These are phyloP conservation scores for Equus przewalskii DNA, from an alignment of 2,113 vertebrate genomes.

Conservation along the genomic window DNA sequence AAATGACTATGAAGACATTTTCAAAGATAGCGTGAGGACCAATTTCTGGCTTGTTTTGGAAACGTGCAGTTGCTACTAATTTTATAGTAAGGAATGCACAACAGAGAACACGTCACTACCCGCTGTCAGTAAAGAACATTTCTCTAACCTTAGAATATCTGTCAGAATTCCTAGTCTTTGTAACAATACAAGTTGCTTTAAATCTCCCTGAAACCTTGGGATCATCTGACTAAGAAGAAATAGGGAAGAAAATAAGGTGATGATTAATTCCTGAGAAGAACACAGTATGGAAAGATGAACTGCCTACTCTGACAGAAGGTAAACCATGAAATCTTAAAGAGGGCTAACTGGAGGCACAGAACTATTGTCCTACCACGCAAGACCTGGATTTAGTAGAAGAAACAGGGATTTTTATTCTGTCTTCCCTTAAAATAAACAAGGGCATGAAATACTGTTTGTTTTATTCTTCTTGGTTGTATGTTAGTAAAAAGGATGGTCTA, in stretches of 20 bases:
- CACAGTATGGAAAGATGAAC: neutral
- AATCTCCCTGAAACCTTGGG: neutral
- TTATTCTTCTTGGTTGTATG: neutral
- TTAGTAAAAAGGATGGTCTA: neutral
- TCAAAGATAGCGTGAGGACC: slow-evolving; percentile 37
- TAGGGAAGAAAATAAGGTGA: neutral
- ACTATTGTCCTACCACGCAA: neutral
- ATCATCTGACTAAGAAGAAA: slow-evolving; percentile 10
- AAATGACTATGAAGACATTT: slow-evolving; percentile 53
- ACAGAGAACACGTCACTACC: slow-evolving; percentile 21
- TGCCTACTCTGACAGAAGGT: neutral
- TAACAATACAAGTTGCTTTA: slow-evolving; percentile 40
- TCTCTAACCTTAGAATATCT: slow-evolving; percentile 16
- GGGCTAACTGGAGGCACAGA: neutral
- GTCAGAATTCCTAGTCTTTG: slow-evolving; percentile 22
- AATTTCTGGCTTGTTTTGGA: slow-evolving; percentile 59
- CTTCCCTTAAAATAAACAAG: slow-evolving; percentile 19
- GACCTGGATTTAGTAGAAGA: neutral
- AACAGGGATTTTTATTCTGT: slow-evolving; percentile 1
- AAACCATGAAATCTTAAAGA: neutral
- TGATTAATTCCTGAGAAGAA: slow-evolving; percentile 32
- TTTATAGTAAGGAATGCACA: slow-evolving; percentile 44
- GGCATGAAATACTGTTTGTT: neutral
- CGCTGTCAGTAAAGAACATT: slow-evolving; percentile 32
- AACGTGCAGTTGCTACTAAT: slow-evolving; percentile 61